Conservation (phyloP, 2,113 vertebrate species). For the Hyaena hyaena region DNA sequence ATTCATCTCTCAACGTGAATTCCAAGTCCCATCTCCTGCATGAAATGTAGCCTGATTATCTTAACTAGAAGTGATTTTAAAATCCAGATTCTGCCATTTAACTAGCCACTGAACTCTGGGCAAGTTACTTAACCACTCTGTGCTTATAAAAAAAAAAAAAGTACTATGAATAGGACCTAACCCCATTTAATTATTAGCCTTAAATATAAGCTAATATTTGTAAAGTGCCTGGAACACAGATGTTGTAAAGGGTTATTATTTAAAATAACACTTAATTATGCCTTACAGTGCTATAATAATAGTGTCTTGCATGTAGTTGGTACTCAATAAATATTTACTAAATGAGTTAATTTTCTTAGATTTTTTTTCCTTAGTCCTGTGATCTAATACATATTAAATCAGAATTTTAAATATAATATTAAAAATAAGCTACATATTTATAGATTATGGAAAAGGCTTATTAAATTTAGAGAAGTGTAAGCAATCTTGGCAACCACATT, state of each 20-base stretch:
- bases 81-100: not conserved
- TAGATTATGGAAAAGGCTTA: constrained; percentile 18
- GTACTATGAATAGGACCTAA: not conserved
- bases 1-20: not conserved
- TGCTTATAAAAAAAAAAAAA: not conserved
- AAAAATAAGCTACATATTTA: constrained; percentile 15
- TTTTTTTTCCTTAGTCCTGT: constrained; percentile 43
- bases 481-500: constrained; percentile 9
- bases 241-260: not conserved
- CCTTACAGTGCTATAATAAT: not conserved
- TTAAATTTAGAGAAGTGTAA: constrained; percentile 21
- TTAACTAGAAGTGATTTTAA: constrained; percentile 22
- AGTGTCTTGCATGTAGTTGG: not conserved
- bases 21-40: not conserved
- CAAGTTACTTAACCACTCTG: not conserved
- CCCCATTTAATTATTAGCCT: not conserved
- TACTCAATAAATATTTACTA: constrained; percentile 14
- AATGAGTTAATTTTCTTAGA: constrained; percentile 34
- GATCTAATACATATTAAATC: not conserved
- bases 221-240: not conserved
- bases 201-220: not conserved
- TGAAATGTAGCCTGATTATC: not conserved
- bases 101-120: not conserved
- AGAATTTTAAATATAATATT: constrained; percentile 53
- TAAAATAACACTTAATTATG: not conserved